Percentiles rank a stretch among this genome's conserved stretches.
phyloP scores from a whole-genome alignment of 2,113 vertebrate species.

The Abramis brama region DNA sequence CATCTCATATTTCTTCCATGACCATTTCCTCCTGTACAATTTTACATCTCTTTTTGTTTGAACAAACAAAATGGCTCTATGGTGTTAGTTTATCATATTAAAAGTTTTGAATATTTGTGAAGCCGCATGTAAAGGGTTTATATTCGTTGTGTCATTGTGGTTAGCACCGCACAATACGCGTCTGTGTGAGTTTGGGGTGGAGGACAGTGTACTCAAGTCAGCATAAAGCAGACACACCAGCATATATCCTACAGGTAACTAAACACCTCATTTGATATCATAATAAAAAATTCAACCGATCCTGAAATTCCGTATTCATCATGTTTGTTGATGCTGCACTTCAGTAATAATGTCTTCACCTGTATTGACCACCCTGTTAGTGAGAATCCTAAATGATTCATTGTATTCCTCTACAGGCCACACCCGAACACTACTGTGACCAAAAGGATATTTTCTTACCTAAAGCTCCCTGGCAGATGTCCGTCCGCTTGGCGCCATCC shows the following conservation, averaged over 20 bases:
- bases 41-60: not conserved
- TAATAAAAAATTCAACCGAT: not conserved
- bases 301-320: not conserved
- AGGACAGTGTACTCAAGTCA: constrained; percentile 17
- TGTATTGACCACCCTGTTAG: not conserved
- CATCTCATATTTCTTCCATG: not conserved
- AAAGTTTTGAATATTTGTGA: not conserved
- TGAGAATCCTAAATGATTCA: not conserved
- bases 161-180: not conserved
- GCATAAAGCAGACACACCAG: not conserved
- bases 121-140: not conserved
- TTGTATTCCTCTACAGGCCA: not conserved
- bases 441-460: constrained; percentile 65
- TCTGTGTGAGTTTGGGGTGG: constrained; percentile 20
- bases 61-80: not conserved
- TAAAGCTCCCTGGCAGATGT: constrained; percentile 80
- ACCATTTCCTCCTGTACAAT: not conserved
- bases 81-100: too few species aligned
- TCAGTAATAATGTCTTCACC: not conserved
- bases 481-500: constrained; percentile 75
- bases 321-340: not conserved
- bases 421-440: not conserved
- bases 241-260: not conserved
- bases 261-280: not conserved
- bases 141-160: not conserved